phyloP scores from a whole-genome alignment of 1,140 invertebrate species.

The Pachypsylla venusta region DNA sequence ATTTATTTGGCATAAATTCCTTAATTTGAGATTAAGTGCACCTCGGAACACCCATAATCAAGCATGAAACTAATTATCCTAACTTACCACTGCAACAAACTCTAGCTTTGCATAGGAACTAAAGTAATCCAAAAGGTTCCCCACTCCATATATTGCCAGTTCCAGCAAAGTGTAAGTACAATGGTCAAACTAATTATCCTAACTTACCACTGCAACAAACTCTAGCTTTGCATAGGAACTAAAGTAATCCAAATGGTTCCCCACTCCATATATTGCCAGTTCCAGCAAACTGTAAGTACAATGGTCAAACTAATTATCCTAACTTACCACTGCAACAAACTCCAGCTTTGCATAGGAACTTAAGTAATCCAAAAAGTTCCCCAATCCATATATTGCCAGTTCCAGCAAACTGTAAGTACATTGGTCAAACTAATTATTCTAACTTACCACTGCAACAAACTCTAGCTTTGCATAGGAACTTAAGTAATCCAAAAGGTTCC shows the following conservation, averaged over 20 bases:
- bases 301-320: conserved; percentile 23
- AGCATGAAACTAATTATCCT: not conserved
- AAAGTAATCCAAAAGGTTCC: conserved; percentile 69
- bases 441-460: too few relatives aligned
- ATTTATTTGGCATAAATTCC: too few relatives aligned
- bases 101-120: conserved; percentile 68
- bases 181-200: conserved; percentile 23
- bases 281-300: conserved; percentile 44
- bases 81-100: conserved; percentile 66
- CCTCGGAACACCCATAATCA: too few relatives aligned
- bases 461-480: too few relatives aligned
- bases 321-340: conserved; percentile 66
- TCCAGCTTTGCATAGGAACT: conserved; percentile 68
- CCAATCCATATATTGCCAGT: conserved; percentile 69
- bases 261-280: conserved; percentile 69
- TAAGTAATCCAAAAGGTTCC: too few relatives aligned
- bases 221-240: conserved; percentile 68
- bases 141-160: conserved; percentile 69
- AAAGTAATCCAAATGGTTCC: conserved; percentile 69
- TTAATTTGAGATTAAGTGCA: too few relatives aligned
- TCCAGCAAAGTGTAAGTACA: conserved; percentile 44
- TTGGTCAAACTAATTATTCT: too few relatives aligned
- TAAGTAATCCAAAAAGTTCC: conserved; percentile 69
- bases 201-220: conserved; percentile 66
- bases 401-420: conserved; percentile 44